These are phyloP conservation scores for Oreonectes daqikongensis DNA, from an alignment of 2,797 vertebrate genomes.

Conservation along the genomic window DNA sequence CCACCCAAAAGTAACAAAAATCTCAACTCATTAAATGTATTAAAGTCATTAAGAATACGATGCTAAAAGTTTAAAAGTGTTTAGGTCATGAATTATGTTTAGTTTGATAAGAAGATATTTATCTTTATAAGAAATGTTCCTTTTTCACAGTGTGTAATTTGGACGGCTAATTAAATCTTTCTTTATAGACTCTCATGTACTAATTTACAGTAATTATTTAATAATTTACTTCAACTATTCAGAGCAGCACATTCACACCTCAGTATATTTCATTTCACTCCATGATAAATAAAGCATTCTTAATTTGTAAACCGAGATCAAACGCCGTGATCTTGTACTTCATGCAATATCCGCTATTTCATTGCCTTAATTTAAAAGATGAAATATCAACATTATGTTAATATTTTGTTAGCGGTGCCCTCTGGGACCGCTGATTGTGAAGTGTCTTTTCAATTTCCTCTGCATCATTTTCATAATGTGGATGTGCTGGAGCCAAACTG, in stretches of 20 bases:
- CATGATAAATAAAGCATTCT: slow-evolving; percentile 32
- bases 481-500: slow-evolving; percentile 16
- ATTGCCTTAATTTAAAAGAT: slow-evolving; percentile 27
- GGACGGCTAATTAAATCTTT: slow-evolving; percentile 9
- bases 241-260: slow-evolving; percentile 20
- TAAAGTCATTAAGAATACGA: background rate
- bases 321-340: background rate
- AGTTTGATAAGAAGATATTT: background rate
- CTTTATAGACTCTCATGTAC: slow-evolving; percentile 29
- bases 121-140: background rate
- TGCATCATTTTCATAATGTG: slow-evolving; percentile 33
- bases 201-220: slow-evolving; percentile 51
- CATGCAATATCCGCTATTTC: slow-evolving; percentile 3
- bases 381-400: slow-evolving; percentile 15
- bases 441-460: slow-evolving; percentile 35
- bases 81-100: background rate
- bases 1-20: background rate
- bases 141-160: background rate
- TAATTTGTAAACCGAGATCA: slow-evolving; percentile 27
- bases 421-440: slow-evolving; percentile 6
- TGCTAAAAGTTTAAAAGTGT: background rate
- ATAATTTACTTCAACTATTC: slow-evolving; percentile 27
- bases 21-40: background rate
- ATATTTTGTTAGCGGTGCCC: slow-evolving; percentile 18
- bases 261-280: slow-evolving; percentile 19